Percentiles rank a stretch among this genome's conserved stretches.
These are phyloP conservation scores for Clepsis dumicolana DNA, from an alignment of 2,888 invertebrate genomes.

Conservation along the genomic window DNA sequence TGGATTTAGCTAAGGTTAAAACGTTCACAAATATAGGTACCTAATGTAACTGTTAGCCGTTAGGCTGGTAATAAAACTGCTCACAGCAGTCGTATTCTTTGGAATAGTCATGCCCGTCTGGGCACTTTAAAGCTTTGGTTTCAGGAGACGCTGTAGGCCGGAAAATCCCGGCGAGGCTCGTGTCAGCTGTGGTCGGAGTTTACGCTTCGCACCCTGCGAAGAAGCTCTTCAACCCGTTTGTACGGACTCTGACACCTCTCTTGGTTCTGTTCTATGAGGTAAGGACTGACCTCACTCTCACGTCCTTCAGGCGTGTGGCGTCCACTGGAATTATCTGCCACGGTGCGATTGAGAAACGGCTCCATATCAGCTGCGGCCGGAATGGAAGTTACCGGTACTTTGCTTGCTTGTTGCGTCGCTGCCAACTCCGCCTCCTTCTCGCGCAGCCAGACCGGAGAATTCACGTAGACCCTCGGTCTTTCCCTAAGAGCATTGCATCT, in stretches of 20 bases:
- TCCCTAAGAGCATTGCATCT: conserved; percentile 82
- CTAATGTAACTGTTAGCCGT: conserved; percentile 31
- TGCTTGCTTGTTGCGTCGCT: conserved; percentile 59
- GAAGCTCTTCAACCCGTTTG: conserved; percentile 75
- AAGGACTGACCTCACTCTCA: conserved; percentile 72
- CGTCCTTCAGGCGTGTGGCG: conserved; percentile 74
- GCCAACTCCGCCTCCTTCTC: conserved; percentile 75
- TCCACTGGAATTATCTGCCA: conserved; percentile 70
- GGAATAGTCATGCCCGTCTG: conserved; percentile 40
- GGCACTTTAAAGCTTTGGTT: conserved; percentile 55
- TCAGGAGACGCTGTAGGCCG: conserved; percentile 70
- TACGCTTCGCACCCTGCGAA: conserved; percentile 75
- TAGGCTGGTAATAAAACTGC: conserved; percentile 18
- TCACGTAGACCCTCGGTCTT: conserved; percentile 85
- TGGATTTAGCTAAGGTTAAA: conserved; percentile 31
- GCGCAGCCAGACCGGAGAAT: conserved; percentile 87
- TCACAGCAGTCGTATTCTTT: conserved; percentile 40
- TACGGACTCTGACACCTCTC: conserved; percentile 77
- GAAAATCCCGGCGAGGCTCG: conserved; percentile 73
- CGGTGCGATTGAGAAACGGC: conserved; percentile 69
- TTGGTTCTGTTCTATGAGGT: conserved; percentile 71
- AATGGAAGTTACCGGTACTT: conserved; percentile 52
- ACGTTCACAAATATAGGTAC: conserved; percentile 33
- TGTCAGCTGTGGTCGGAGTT: conserved; percentile 81
- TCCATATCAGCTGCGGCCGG: conserved; percentile 68